Evolutionary conservation across 2,888 invertebrate genomes (phyloP).

Genomic region (Drosophila koepferae): DNA sequence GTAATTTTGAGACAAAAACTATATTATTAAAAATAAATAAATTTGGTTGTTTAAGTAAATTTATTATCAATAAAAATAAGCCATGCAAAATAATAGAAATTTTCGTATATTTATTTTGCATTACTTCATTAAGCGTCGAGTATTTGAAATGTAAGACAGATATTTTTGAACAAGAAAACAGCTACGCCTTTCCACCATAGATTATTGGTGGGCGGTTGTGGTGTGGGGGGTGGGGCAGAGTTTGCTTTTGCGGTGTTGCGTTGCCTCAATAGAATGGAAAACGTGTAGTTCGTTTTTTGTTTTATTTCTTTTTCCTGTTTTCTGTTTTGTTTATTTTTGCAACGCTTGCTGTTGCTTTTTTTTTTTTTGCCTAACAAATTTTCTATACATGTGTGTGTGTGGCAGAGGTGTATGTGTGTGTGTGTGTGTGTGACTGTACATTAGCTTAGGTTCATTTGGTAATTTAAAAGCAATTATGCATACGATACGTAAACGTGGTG

Average conservation of each 20-base stretch:
- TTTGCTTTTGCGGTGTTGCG: conserved; percentile 9
- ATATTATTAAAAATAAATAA: too few species aligned
- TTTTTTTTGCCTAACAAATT: neutral
- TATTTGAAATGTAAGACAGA: neutral
- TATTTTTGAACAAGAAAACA: neutral
- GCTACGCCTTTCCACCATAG: neutral
- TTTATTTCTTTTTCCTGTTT: neutral
- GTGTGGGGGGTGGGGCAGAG: neutral
- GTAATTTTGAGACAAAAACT: too few species aligned
- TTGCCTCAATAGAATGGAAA: conserved; percentile 44
- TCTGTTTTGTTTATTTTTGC: conserved; percentile 55
- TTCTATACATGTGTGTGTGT: neutral
- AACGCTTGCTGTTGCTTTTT: conserved; percentile 21
- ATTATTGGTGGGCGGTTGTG: neutral
- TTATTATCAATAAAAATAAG: neutral
- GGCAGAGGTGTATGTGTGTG: neutral
- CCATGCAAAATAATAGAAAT: neutral
- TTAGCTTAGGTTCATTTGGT: conserved; percentile 31
- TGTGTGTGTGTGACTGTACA: conserved; percentile 15
- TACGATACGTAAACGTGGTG: conserved; percentile 42
- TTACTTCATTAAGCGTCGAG: neutral
- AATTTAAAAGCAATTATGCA: conserved; percentile 73
- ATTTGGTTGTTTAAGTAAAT: too few species aligned
- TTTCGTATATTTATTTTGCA: neutral
- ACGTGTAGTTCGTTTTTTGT: neutral